These are phyloP conservation scores for Magallana nippona DNA, from an alignment of 2,888 invertebrate genomes.

Conservation along the genomic window DNA sequence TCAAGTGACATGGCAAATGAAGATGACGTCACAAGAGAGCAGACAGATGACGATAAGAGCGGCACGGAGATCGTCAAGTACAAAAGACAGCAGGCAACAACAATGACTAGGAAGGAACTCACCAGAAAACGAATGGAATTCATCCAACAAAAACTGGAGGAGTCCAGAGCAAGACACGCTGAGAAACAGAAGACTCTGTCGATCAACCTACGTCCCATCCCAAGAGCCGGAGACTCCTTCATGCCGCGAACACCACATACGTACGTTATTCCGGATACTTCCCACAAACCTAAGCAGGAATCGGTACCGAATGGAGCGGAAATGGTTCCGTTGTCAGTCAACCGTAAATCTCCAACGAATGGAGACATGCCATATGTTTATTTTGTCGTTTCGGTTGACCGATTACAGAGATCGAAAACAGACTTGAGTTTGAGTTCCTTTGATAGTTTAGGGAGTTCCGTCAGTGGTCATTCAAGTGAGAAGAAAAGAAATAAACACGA, in stretches of 20 bases:
- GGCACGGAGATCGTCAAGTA: slow-evolving; percentile 43
- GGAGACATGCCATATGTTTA: slow-evolving; percentile 58
- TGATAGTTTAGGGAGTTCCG: slow-evolving; percentile 13
- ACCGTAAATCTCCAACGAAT: slow-evolving; percentile 1
- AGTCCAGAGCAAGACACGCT: slow-evolving; percentile 59
- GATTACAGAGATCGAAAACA: slow-evolving; percentile 38
- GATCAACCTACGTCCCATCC: slow-evolving; percentile 40
- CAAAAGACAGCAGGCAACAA: slow-evolving; percentile 48
- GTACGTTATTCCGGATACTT: slow-evolving; percentile 36
- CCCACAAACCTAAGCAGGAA: slow-evolving; percentile 11
- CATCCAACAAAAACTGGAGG: slow-evolving; percentile 60
- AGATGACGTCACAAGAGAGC: slow-evolving; percentile 10
- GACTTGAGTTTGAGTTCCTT: slow-evolving; percentile 33
- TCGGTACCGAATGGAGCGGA: slow-evolving; percentile 28
- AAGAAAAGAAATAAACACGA: slow-evolving; percentile 31
- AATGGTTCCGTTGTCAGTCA: slow-evolving; percentile 45
- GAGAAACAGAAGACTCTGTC: slow-evolving; percentile 44
- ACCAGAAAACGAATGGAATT: slow-evolving; percentile 60
- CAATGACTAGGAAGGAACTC: slow-evolving; percentile 48
- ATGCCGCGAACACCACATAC: slow-evolving; percentile 41
- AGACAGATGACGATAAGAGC: slow-evolving; percentile 28
- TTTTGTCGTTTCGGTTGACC: slow-evolving; percentile 62
- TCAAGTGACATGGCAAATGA: slow-evolving; percentile 1
- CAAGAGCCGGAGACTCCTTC: slow-evolving; percentile 45
- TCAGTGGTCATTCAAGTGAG: neutral